A percentile compares a stretch with the other conserved stretches of the same genome.
These are phyloP conservation scores for Brenthis daphne DNA, from an alignment of 2,888 invertebrate species.

Conservation along the genomic window DNA sequence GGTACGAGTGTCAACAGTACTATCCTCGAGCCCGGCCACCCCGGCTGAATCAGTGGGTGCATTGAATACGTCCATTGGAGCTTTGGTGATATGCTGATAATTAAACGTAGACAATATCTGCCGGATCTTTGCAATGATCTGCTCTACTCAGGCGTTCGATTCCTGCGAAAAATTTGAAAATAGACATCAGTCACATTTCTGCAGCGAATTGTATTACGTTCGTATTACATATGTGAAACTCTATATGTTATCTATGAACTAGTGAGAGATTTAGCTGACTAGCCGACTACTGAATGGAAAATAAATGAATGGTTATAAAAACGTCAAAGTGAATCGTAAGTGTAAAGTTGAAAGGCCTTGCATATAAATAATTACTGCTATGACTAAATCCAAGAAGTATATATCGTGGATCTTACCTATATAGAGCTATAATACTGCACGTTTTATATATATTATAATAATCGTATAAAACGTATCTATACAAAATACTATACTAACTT, in stretches of 20 bases:
- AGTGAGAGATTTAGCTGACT: slow-evolving; percentile 63
- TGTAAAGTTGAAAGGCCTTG: slow-evolving; percentile 26
- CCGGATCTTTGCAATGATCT: slow-evolving; percentile 92
- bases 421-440: slow-evolving; percentile 67
- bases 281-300: slow-evolving; percentile 64
- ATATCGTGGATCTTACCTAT: slow-evolving; percentile 53
- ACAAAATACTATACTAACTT: slow-evolving; percentile 73
- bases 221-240: slow-evolving; percentile 49
- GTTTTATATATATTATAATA: slow-evolving; percentile 66
- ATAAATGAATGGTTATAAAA: slow-evolving; percentile 52
- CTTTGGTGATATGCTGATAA: slow-evolving; percentile 83
- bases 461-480: slow-evolving; percentile 73
- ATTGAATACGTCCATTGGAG: slow-evolving; percentile 77
- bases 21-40: slow-evolving; percentile 65
- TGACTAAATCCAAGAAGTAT: slow-evolving; percentile 31
- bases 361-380: slow-evolving; percentile 26
- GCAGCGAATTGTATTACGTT: slow-evolving; percentile 50
- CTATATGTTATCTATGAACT: slow-evolving; percentile 60
- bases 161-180: slow-evolving; percentile 84
- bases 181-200: slow-evolving; percentile 65
- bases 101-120: slow-evolving; percentile 89
- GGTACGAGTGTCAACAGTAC: slow-evolving; percentile 68
- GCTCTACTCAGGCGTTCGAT: slow-evolving; percentile 95
- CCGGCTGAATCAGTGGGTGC: slow-evolving; percentile 63
- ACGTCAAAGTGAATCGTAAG: slow-evolving; percentile 56